Evolutionary conservation across 2,113 vertebrate species (phyloP).

Genomic region (Trematomus loennbergii): DNA sequence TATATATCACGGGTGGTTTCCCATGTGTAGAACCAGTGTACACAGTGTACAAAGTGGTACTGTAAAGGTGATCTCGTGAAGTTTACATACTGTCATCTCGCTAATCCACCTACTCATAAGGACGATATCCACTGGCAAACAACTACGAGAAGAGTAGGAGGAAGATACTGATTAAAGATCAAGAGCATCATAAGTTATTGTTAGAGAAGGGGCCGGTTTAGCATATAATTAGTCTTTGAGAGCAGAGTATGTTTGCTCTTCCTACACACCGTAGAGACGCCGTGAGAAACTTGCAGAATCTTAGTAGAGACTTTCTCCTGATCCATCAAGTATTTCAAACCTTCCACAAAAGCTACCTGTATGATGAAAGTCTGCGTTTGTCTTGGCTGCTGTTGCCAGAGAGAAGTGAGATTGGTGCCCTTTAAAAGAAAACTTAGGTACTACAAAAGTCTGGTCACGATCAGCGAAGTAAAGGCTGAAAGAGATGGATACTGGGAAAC

Average conservation of each 20-base stretch:
- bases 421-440: constrained; percentile 36
- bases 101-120: constrained; percentile 21
- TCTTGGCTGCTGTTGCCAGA: constrained; percentile 12
- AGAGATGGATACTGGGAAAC: neutral
- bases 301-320: constrained; percentile 18
- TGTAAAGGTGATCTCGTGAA: constrained; percentile 33
- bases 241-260: constrained; percentile 21
- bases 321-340: constrained; percentile 29
- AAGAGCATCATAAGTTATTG: constrained; percentile 16
- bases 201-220: constrained; percentile 22
- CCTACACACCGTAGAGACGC: constrained; percentile 16
- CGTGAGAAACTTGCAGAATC: constrained; percentile 3
- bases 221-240: constrained; percentile 35
- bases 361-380: constrained; percentile 29
- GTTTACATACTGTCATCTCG: constrained; percentile 46
- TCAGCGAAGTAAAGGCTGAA: neutral
- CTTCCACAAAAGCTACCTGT: constrained; percentile 33
- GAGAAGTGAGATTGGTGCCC: constrained; percentile 4
- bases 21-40: constrained; percentile 16
- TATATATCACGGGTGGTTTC: neutral
- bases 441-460: constrained; percentile 24
- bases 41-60: constrained; percentile 33
- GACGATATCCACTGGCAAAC: constrained; percentile 24
- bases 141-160: neutral
- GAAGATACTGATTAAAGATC: constrained; percentile 13